Conservation (phyloP, 2,113 vertebrate species). For the Protobothrops flavoviridis region DNA sequence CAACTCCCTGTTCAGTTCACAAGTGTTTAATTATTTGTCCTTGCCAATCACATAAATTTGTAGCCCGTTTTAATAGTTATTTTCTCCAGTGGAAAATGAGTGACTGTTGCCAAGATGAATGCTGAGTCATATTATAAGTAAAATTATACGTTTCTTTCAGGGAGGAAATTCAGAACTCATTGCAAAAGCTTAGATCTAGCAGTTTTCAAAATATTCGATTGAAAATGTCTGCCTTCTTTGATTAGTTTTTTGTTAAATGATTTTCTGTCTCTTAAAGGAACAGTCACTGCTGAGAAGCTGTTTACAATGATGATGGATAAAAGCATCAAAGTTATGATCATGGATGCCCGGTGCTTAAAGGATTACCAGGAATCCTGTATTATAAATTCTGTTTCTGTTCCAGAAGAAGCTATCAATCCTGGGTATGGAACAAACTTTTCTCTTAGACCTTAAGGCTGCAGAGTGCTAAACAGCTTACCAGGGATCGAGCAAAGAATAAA, state of each 20-base stretch:
- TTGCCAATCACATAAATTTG: background rate
- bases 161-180: background rate
- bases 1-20: background rate
- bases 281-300: slow-evolving; percentile 86
- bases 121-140: background rate
- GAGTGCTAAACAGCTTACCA: background rate
- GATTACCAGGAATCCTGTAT: slow-evolving; percentile 91
- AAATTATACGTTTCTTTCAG: background rate
- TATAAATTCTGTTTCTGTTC: slow-evolving; percentile 83
- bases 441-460: background rate
- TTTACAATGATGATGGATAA: slow-evolving; percentile 89
- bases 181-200: background rate
- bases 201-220: background rate
- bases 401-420: slow-evolving; percentile 89
- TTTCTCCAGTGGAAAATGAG: background rate
- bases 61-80: background rate
- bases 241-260: slow-evolving; percentile 2
- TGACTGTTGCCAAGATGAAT: background rate
- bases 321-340: slow-evolving; percentile 82
- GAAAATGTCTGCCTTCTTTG: background rate
- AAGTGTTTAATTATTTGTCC: background rate
- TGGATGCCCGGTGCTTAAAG: slow-evolving; percentile 84
- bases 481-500: background rate
- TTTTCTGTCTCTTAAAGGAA: slow-evolving; percentile 68
- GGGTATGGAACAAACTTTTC: slow-evolving; percentile 73